Evolutionary conservation across 2,113 vertebrate genomes (phyloP).

Genomic region (Notarius quadriscutis): DNA sequence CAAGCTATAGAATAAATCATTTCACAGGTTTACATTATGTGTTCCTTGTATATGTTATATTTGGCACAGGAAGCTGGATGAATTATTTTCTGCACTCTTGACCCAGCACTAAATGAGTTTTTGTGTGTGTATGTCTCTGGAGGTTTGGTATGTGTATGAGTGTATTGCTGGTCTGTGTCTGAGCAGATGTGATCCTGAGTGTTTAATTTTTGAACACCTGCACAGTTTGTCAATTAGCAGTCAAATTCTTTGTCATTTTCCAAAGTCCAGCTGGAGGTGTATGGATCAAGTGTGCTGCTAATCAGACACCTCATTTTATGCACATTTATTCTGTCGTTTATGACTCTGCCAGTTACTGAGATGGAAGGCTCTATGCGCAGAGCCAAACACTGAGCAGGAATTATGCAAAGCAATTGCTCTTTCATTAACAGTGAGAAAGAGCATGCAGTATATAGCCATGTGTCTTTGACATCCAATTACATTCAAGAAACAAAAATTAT

Average conservation of each 20-base stretch:
- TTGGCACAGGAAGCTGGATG: constrained; percentile 17
- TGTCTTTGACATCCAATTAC: not conserved
- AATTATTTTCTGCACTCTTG: not conserved
- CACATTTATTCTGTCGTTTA: not conserved
- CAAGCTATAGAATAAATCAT: not conserved
- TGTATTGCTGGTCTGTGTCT: constrained; percentile 3
- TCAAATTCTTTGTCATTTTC: constrained; percentile 12
- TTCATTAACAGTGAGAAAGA: not conserved
- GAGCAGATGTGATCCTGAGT: constrained; percentile 48
- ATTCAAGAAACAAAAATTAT: not conserved
- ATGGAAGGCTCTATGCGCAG: not conserved
- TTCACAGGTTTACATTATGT: not conserved
- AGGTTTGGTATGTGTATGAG: not conserved
- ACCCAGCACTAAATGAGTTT: not conserved
- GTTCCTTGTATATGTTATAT: constrained; percentile 29
- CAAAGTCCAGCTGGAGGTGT: constrained; percentile 34
- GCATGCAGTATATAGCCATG: not conserved
- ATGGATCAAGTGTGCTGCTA: constrained; percentile 41
- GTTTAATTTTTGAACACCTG: constrained; percentile 44
- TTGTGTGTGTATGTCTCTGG: not conserved
- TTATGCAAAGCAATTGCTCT: not conserved
- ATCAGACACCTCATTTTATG: constrained; percentile 17
- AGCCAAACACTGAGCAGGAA: not conserved
- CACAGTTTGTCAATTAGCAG: constrained; percentile 24
- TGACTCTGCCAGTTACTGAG: not conserved